Conservation (phyloP, 1,140 invertebrate genomes). For the Aphelinus certus region DNA sequence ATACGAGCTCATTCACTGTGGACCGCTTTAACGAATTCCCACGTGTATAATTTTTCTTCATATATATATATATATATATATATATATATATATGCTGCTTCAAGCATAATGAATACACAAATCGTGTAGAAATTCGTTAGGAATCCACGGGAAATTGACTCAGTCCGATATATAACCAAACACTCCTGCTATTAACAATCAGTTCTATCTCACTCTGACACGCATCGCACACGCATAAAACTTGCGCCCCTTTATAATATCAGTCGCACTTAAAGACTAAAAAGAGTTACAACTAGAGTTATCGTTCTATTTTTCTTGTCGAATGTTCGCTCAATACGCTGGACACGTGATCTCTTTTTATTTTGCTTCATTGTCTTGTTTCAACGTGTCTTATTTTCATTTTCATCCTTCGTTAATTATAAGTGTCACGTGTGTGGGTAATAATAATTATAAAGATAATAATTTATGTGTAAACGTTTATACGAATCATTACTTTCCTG, state of each 20-base stretch:
- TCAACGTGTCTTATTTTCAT: slow-evolving; percentile 13
- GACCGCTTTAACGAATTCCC: not conserved
- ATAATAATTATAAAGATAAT: slow-evolving; percentile 26
- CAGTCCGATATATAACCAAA: slow-evolving; percentile 28
- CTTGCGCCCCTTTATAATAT: slow-evolving; percentile 33
- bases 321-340: slow-evolving; percentile 27
- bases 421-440: slow-evolving; percentile 32
- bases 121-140: slow-evolving; percentile 5
- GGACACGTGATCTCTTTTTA: slow-evolving; percentile 13
- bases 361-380: slow-evolving; percentile 13
- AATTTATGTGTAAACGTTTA: slow-evolving; percentile 28
- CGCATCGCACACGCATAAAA: slow-evolving; percentile 40
- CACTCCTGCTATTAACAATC: slow-evolving; percentile 23
- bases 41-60: no score
- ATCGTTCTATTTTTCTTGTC: slow-evolving; percentile 24
- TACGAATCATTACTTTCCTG: slow-evolving; percentile 20
- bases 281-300: slow-evolving; percentile 35
- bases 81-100: no score
- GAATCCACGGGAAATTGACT: slow-evolving; percentile 25
- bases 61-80: no score
- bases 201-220: slow-evolving; percentile 32
- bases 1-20: slow-evolving; percentile 28
- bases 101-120: no score
- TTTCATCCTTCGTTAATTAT: slow-evolving; percentile 22
- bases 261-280: slow-evolving; percentile 40